Evolutionary conservation across 2,888 invertebrate genomes (phyloP), one percentile per base, ranked within the genome.

Genomic region (Macroteleia sp.): DNA sequence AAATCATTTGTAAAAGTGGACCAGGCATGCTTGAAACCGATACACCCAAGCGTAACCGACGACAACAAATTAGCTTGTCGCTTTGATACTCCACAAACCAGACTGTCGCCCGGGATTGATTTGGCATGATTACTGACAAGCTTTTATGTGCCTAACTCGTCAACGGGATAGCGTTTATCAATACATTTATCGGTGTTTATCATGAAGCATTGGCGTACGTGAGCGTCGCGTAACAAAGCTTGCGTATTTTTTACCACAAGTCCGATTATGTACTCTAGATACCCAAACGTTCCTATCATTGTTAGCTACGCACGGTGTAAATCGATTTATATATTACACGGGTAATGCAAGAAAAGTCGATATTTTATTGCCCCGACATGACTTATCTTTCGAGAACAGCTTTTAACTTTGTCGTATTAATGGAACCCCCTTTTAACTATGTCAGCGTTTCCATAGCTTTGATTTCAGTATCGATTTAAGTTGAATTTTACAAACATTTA

Each of bases 1-100:
- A 88, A 89, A 89, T 90, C 88, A 90, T 89, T 90, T 86, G 85
- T 86, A 85, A 90, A 89, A 90, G 89, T 87, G 86, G 86, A 86
- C 81, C 83, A 81, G 83, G 61, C 48, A 25, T n/a, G 74, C 70
- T 44, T 62, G 66, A 78, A 69, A 54, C 69, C 54, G 56, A 78
- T 71, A 78, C 67, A 73, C 67, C 69, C 71, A 20, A 71, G 73
- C 66, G 75, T 71, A 73, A 75, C 79, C 75, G 54, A 62, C 71
- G 79, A 67, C 79, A 75, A 79, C 79, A 79, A 79, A 79, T 79
- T 79, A 73, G 69, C 71, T 76, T 73, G 76, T 76, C 75, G 69
- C 66, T 71, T 67, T 62, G 71, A 76, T 69, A 62, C 41, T 44
- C 75, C 71, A 50, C 74, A 75, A 74, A 73, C 62, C 66, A 71